Evolutionary conservation across 1,140 invertebrate genomes (phyloP), one percentile per base, ranked within the genome.

Genomic region (Drosophila pseudoananassae): DNA sequence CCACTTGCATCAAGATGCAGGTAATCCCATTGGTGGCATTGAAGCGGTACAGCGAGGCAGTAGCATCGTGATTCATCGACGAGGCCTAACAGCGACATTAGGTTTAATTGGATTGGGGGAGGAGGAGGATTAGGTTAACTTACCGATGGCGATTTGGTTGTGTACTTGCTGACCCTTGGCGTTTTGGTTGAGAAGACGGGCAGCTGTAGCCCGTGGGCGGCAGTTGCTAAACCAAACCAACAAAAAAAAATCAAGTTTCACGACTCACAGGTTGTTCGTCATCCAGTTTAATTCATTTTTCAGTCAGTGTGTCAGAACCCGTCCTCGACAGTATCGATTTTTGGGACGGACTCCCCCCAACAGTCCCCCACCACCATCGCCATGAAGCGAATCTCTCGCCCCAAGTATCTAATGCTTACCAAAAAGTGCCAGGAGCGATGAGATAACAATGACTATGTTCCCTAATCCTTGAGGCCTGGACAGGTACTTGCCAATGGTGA

Each of bases 21-120:
- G 95, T 95, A 68, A 94, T 94, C 3, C 94, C 94, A 43, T 94
- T 94, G 60, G 93, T 93, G 15, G 93, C 93, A 73, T 94, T 93
- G 2, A 95, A 91, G 10, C 95, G 93, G 83, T 95, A 95, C 1
- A 94, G 92, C 0, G 94, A 94, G 8, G 93, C 92, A 73, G 91
- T 91, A 20, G 87, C 82, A 73, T 91, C 90, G 27, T 84, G 91
- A 54, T 91, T 91, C 74, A 89, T 82, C 2, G 78, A 84, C 2
- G 91, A 75, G 9, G 87, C 75, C 90, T 92, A 36, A 3, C 61
- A 55, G 47, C 1, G n/a, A 23, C 65, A 15, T 31, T 25, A 1
- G 40, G 29, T 0, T 4, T 43, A 10, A 43, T 14, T 25, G 5
- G 1, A 38, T 0, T 1, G 9, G 5, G 8, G 8, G 8, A 63